Evolutionary conservation across 2,113 vertebrate genomes (phyloP).

Genomic region (Bolborhynchus lineola): DNA sequence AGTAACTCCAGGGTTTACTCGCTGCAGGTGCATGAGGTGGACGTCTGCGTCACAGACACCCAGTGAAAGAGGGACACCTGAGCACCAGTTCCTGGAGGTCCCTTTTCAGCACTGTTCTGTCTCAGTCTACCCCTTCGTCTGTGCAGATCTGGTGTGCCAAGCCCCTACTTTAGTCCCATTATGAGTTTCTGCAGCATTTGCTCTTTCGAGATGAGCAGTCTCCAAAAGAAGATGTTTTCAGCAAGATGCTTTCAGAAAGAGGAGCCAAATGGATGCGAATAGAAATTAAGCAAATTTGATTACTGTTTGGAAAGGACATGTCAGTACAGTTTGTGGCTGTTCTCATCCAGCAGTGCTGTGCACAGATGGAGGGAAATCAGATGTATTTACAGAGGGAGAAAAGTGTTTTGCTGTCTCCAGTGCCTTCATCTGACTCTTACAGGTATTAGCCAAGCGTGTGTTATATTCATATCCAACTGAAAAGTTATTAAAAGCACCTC

Average conservation of each 20-base stretch:
- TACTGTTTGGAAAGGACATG: slow-evolving; percentile 6
- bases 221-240: accelerated
- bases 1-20: background rate
- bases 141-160: background rate
- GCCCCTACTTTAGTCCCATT: accelerated
- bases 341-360: background rate
- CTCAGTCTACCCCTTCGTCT: background rate
- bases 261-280: background rate
- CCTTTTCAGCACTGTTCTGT: background rate
- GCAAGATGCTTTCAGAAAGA: background rate
- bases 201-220: background rate
- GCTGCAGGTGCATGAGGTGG: background rate
- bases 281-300: background rate
- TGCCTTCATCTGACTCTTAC: background rate
- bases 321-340: background rate
- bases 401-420: background rate
- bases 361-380: background rate
- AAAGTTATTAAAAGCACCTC: background rate
- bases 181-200: background rate
- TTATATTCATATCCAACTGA: background rate
- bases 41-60: background rate
- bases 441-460: background rate
- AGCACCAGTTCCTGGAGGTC: background rate
- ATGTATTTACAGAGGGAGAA: background rate
- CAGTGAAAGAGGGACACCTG: background rate